Base-by-base conservation (phyloP, 2,888 invertebrate genomes). In the Drosophila ezoana region DNA sequence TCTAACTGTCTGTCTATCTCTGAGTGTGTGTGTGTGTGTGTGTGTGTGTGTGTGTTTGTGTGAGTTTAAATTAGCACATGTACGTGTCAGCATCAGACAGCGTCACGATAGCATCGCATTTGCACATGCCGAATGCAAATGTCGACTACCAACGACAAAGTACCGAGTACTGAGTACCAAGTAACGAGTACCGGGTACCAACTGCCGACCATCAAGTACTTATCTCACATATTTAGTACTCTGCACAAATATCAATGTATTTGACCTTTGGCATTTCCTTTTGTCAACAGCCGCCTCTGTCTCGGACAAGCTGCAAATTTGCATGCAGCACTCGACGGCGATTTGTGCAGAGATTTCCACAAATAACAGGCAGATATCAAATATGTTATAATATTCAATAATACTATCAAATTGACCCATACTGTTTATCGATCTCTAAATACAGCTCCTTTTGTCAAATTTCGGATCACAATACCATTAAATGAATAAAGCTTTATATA, bases 31-130 rank as follows among this genome's bases (percentile, higher is more conserved):
- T 44, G 16, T 20, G 8, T 20, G 8, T 38, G 37, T 48, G 41
- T 23, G 40, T 72, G 41, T 51, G 18, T 51, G 41, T 20, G 44
- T 57, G 48, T 57, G 60, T 28, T 38, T 57, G 53, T 60, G 66
- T 58, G 60, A 61, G 56, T 67, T 78, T 78, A 79, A 83, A 87
- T 87, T 81, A 81, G 79, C 76, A 81, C 72, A 75, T 72, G 88
- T 85, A 85, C 86, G 86, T 82, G 86, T 73, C 88, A 68, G 72
- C 82, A 67, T 63, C 82, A 69, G 68, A 60, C 59, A 68, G 28
- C 45, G 38, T 40, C 51, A 67, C 67, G 78, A 75, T 78, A 74
- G 56, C 75, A 75, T 75, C 60, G 48, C 74, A 63, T 78, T 78
- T 78, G 57, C 74, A 76, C 78, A 75, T 77, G 40, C 76, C 76